Base-by-base conservation (phyloP, 2,888 invertebrate species). In the Drosophila yooni region DNA sequence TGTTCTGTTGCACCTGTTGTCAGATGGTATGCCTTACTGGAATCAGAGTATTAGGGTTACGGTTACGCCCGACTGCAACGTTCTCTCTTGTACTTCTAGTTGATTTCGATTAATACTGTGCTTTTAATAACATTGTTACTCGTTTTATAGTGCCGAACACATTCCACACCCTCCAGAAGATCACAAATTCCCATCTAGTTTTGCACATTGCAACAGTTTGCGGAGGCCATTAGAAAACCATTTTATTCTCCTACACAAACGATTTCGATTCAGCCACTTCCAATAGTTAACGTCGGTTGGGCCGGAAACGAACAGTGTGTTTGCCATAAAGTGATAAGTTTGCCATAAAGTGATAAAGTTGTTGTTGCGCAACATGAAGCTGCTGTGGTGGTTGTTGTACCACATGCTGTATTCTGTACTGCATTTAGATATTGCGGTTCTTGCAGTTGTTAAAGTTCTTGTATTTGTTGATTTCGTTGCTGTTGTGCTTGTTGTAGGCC, bases 181-280 rank as follows among this genome's bases (percentile, higher is more conserved):
- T 91, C 91, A 57, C 91, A 91, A 51, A 77, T 77, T 31, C 89
- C 90, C 67, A 89, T 74, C 40, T 78, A 91, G 56, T 85, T 89
- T 51, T 91, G 38, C 18, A 1, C 88, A 48, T 83, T 90, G 75
- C 91, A 91, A 10, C 80, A 83, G 10, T 70, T 57, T 0, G 82
- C 79, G 3, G 91, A 90, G 8, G 83, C 82, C 56, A 90, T 50
- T 15, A 86, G 69, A 50, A 88, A 86, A 1, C 90, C 90, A 27
- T 91, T 74, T 3, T 79, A 80, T 48, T 85, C 90, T 13, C 79
- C 83, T 2, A 57, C 56, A 46, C 91, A 91, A 1, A 72, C 81
- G 21, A 77, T 38, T 36, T 78, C 65, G 31, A 77, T 51, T 70
- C 66, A 33, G 56, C 11, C 5, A 63, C 62, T 70, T 82, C 82